phyloP scores from a whole-genome alignment of 2,797 vertebrate genomes.

The Xerus rutilus region DNA sequence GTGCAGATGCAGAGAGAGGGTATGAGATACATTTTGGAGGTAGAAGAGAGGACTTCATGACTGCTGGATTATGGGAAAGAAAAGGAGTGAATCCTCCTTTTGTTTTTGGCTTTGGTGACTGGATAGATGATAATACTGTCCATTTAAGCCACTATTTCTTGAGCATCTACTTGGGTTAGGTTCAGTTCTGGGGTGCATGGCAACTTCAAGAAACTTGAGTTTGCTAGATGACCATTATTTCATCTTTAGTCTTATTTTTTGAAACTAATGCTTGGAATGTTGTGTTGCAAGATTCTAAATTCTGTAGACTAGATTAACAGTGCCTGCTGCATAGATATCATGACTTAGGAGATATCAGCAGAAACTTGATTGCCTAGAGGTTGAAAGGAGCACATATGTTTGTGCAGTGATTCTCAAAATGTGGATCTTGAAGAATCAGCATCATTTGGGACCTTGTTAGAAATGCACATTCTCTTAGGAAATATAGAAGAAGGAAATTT shows the following conservation, averaged over 20 bases:
- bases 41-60: not conserved
- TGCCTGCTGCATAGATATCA: not conserved
- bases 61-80: not conserved
- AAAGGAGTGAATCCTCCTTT: not conserved
- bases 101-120: not conserved
- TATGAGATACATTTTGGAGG: not conserved
- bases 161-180: not conserved
- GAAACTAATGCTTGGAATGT: constrained; percentile 17
- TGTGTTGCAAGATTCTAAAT: constrained; percentile 1
- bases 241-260: not conserved
- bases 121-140: not conserved
- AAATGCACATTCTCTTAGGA: not conserved
- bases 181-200: not conserved
- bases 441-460: not conserved
- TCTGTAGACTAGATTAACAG: not conserved
- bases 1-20: not conserved
- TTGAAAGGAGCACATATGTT: not conserved
- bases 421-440: not conserved
- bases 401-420: constrained; percentile 38
- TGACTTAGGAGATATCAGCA: not conserved
- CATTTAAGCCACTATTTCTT: not conserved
- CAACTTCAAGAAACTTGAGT: constrained; percentile 13
- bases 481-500: not conserved
- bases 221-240: constrained; percentile 23
- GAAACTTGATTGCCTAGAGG: not conserved